These are phyloP conservation scores for Rugalucina vietnamica DNA, from an alignment of 2,888 invertebrate genomes.

Conservation along the genomic window DNA sequence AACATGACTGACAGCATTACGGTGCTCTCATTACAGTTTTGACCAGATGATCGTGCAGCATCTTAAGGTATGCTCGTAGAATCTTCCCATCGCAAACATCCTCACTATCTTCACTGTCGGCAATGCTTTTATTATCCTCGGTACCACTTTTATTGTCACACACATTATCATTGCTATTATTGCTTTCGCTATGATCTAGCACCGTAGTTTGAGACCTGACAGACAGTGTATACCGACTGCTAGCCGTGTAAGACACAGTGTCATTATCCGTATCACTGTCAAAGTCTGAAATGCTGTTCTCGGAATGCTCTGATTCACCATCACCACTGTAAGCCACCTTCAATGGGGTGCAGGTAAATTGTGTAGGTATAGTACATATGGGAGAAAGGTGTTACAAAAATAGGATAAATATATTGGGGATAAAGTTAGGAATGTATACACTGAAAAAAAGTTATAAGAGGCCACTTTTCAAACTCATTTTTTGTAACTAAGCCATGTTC, in stretches of 20 bases:
- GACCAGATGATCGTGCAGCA: background rate
- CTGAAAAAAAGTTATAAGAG: no score
- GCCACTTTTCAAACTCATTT: no score
- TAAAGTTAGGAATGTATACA: no score
- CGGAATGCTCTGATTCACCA: background rate
- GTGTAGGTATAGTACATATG: no score
- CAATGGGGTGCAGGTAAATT: no score
- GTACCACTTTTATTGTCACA: no score
- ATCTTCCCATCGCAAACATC: background rate
- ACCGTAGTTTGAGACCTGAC: slow-evolving; percentile 19
- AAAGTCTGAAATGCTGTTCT: background rate
- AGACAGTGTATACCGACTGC: background rate
- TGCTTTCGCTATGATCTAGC: background rate
- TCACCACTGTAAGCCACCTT: background rate
- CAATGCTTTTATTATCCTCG: background rate
- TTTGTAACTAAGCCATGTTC: no score
- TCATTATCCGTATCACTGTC: background rate
- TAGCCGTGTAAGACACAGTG: background rate
- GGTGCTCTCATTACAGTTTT: background rate
- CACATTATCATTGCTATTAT: background rate
- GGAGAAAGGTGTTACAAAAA: no score
- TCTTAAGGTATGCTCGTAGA: background rate
- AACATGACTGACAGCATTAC: no score
- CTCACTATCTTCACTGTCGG: background rate
- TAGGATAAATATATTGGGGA: no score